Evolutionary conservation across 2,113 vertebrate species (phyloP).

Genomic region (Parus major): DNA sequence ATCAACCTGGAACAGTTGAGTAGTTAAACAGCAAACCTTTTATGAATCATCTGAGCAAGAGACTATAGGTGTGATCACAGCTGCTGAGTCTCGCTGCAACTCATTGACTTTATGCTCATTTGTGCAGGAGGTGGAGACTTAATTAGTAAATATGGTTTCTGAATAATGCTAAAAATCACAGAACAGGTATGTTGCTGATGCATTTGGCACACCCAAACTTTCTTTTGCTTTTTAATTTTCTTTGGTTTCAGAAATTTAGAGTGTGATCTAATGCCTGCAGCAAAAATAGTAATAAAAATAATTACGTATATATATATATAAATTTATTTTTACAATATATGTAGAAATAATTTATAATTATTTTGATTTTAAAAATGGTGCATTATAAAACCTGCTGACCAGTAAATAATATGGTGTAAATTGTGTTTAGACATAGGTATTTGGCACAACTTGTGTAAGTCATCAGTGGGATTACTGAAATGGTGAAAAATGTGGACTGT

Average conservation of each 20-base stretch:
- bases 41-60: slow-evolving; percentile 17
- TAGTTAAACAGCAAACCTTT: slow-evolving; percentile 11
- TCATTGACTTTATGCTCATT: not conserved
- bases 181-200: not conserved
- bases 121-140: slow-evolving; percentile 25
- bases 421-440: not conserved
- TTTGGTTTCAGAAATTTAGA: not conserved
- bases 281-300: not conserved
- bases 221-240: not conserved
- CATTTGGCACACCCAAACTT: not conserved
- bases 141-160: slow-evolving; percentile 20
- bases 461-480: not conserved
- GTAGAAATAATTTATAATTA: not conserved
- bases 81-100: not conserved
- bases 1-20: not conserved
- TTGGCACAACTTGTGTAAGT: not conserved
- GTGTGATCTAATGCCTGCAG: not conserved
- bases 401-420: not conserved
- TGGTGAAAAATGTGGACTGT: not conserved
- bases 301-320: not conserved
- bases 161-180: not conserved
- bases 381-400: not conserved
- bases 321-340: not conserved
- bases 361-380: not conserved
- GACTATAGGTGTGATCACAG: slow-evolving; percentile 43